Evolutionary conservation across 2,888 invertebrate species (phyloP).

Genomic region (Drosophila eohydei): DNA sequence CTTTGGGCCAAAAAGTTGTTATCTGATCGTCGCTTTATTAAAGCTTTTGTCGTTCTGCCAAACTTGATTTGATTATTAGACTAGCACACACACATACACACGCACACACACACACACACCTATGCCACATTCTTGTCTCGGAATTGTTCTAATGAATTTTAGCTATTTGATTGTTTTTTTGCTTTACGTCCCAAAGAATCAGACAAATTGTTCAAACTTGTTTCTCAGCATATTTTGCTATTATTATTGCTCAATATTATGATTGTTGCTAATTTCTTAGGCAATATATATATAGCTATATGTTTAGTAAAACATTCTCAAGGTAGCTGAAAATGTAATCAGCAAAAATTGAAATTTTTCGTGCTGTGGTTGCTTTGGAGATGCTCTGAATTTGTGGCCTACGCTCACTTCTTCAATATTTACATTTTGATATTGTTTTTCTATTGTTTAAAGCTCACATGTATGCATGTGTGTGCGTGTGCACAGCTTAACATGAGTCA

Average conservation of each 20-base stretch:
- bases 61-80: conserved; percentile 78
- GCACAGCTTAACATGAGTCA: conserved; percentile 54
- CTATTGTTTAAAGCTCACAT: conserved; percentile 47
- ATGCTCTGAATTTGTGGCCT: conserved; percentile 46
- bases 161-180: conserved; percentile 46
- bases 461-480: background rate
- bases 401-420: conserved; percentile 44
- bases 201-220: conserved; percentile 71
- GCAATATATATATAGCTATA: background rate
- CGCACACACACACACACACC: conserved; percentile 11
- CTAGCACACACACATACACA: conserved; percentile 43
- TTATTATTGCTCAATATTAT: conserved; percentile 65
- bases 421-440: conserved; percentile 58
- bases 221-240: conserved; percentile 67
- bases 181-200: conserved; percentile 31
- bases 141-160: conserved; percentile 81
- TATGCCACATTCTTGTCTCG: conserved; percentile 68
- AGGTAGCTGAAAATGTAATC: conserved; percentile 43
- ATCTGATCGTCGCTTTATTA: conserved; percentile 77
- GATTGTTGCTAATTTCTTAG: conserved; percentile 64
- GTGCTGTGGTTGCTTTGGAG: conserved; percentile 1
- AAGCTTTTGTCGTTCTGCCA: conserved; percentile 72
- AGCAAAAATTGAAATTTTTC: conserved; percentile 11
- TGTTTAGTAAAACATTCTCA: conserved; percentile 16
- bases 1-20: conserved; percentile 62